These are phyloP conservation scores for Phengaris arion DNA, from an alignment of 2,888 invertebrate genomes.

Conservation along the genomic window DNA sequence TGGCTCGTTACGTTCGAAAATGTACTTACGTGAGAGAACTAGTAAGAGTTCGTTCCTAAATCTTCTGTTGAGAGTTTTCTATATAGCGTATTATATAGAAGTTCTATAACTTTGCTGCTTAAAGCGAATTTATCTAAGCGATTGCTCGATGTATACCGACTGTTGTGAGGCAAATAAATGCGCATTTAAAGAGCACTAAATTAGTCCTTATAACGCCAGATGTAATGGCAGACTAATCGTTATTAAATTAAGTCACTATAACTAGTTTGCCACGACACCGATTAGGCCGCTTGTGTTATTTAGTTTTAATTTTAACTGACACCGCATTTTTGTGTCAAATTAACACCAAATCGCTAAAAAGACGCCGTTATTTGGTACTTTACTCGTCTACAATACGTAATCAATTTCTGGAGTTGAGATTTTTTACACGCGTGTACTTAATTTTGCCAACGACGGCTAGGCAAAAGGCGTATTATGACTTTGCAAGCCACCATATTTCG, in stretches of 20 bases:
- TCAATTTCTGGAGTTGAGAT: neutral
- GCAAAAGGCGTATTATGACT: neutral
- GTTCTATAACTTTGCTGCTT: too few species aligned
- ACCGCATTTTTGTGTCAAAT: neutral
- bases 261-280: neutral
- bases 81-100: neutral
- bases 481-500: neutral
- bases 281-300: neutral
- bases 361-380: too few species aligned
- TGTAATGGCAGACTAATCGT: neutral
- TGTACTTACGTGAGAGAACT: neutral
- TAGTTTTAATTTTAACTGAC: neutral
- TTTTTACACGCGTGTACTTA: neutral
- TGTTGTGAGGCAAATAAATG: neutral
- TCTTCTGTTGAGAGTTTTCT: neutral
- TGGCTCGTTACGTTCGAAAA: neutral
- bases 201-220: neutral
- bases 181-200: too few species aligned
- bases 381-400: neutral
- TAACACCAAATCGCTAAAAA: neutral
- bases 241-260: neutral
- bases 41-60: constrained; percentile 3
- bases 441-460: neutral
- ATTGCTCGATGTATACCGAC: neutral
- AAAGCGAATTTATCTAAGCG: too few species aligned